Evolutionary conservation across 2,888 invertebrate genomes (phyloP).

Genomic region (Andrena chrysosceles): DNA sequence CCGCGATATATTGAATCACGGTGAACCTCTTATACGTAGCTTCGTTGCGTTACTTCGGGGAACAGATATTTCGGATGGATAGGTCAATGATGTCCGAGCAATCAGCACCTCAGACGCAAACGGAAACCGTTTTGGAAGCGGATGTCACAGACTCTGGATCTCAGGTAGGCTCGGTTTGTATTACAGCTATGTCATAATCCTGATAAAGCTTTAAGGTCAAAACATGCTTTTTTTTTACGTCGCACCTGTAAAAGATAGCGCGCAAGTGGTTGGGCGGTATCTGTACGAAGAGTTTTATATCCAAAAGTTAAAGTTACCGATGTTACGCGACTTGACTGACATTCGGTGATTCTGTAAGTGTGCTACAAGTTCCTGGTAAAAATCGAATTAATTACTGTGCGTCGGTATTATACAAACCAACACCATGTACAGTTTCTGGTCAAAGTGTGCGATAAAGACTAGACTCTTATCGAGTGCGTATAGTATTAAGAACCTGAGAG

Average conservation of each 20-base stretch:
- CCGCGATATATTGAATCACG: constrained; percentile 16
- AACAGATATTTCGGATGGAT: constrained; percentile 70
- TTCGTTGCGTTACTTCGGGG: not conserved
- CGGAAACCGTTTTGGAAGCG: constrained; percentile 79
- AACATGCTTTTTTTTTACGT: not conserved
- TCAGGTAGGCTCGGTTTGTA: constrained; percentile 74
- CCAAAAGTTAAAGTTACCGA: not conserved
- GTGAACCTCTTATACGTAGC: constrained; percentile 2
- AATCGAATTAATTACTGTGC: not conserved
- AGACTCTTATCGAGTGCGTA: not conserved
- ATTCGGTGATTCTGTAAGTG: not conserved
- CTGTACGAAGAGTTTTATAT: not conserved
- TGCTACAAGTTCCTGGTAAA: not conserved
- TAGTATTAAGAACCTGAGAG: constrained; percentile 18
- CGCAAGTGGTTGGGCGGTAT: not conserved
- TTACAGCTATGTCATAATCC: constrained; percentile 30
- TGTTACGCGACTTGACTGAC: not conserved
- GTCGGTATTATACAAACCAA: not conserved
- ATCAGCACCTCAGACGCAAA: constrained; percentile 80
- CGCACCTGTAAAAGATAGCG: not conserved
- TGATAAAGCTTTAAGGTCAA: not conserved
- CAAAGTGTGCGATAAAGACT: not conserved
- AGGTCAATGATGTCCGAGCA: constrained; percentile 77
- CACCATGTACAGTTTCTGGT: constrained; percentile 1
- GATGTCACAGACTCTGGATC: constrained; percentile 78